phyloP scores from a whole-genome alignment of 2,888 invertebrate species.

The Chymomyza procnemis region DNA sequence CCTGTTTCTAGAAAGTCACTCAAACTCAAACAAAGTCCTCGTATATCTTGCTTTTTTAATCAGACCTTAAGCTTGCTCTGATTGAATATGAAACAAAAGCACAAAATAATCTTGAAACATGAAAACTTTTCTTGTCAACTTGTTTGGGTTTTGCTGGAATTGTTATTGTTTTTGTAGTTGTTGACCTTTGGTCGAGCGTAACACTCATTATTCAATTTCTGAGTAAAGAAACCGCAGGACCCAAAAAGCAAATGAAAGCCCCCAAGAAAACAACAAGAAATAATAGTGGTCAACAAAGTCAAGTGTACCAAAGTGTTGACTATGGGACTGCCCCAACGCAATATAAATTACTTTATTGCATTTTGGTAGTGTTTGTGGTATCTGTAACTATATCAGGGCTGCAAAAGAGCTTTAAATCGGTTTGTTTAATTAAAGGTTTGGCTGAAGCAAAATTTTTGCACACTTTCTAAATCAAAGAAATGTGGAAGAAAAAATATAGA shows the following conservation, averaged over 20 bases:
- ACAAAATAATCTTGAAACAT: conserved; percentile 44
- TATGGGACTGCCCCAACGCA: conserved; percentile 19
- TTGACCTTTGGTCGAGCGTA: conserved; percentile 41
- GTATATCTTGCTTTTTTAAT: background rate
- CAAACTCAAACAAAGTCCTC: background rate
- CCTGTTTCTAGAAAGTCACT: background rate
- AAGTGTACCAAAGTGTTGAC: background rate
- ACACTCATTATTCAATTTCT: conserved; percentile 71
- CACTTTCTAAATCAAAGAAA: too few relatives aligned
- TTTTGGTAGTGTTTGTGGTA: conserved; percentile 13
- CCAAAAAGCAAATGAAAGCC: background rate
- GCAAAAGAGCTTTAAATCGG: too few relatives aligned
- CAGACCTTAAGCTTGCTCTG: conserved; percentile 9
- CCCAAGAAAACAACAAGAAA: conserved; percentile 22
- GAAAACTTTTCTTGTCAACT: conserved; percentile 21
- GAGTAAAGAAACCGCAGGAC: conserved; percentile 33
- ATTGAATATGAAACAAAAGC: conserved; percentile 32
- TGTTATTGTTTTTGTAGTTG: conserved; percentile 18
- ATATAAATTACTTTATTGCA: conserved; percentile 68
- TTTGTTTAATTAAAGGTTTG: too few relatives aligned
- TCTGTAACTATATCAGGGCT: too few relatives aligned
- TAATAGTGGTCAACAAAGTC: conserved; percentile 52
- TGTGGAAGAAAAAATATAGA: too few relatives aligned
- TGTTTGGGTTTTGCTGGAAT: background rate
- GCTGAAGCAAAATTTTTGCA: too few relatives aligned